Base-by-base conservation (phyloP, 2,113 vertebrate genomes). In the Terrapene triunguis region DNA sequence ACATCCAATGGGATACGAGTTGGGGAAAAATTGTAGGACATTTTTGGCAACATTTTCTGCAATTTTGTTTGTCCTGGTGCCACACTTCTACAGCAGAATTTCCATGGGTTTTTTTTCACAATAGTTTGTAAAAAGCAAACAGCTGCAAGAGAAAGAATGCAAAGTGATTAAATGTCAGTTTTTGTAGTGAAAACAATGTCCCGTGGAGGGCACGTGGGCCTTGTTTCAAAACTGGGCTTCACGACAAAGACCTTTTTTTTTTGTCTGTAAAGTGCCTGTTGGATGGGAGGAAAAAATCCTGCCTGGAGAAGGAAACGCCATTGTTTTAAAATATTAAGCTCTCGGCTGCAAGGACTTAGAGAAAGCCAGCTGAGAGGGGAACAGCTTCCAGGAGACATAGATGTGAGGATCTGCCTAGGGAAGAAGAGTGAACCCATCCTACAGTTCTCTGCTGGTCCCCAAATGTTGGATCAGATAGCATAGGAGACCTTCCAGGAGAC, bases 281-380 rank as follows among this genome's bases (percentile, higher is more conserved):
- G 74, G 74, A 47, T 27, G 13, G 42, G 10, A 24, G 88, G 91
- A 22, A 11, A 83, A 83, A 44, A 22, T 78, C 35, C 89, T 84
- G 3, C 29, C 22, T 80, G 55, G 84, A 88, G 82, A 9, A 21
- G 8, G 27, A 8, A 91, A 54, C 2, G 1, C 3, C 72, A 35
- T 85, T 80, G n/a, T 84, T 86, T 84, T 84, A 94, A 94, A 72
- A 1, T 8, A 90, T 87, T 8, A 72, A 38, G 17, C 4, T 25
- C 6, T 92, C 19, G 48, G 1, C 3, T 55, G 55, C 13, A 69
- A 94, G 92, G 89, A 2, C 5, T 42, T 5, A 29, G 35, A 59
- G 9, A 13, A 94, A 93, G 54, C 38, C 11, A 25, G 10, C 19
- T 1, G 44, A 80, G 69, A 35, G 80, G 10, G 54, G n/a, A 3